A percentile compares a stretch with the other conserved stretches of the same genome.
Evolutionary conservation across 2,113 vertebrate genomes (phyloP).

Genomic region (Lophotis ruficrista): DNA sequence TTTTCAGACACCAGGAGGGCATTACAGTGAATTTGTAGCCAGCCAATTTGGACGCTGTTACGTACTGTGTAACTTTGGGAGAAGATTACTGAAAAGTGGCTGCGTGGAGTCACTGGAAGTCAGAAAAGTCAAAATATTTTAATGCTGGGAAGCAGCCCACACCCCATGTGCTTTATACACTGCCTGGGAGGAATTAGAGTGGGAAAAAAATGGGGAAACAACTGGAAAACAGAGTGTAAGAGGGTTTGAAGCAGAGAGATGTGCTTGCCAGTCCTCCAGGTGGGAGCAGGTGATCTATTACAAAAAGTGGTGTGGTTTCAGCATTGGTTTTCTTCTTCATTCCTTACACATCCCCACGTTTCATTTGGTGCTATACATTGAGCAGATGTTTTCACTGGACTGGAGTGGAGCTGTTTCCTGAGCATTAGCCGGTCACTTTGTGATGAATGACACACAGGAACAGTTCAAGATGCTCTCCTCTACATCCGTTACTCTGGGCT

Average conservation of each 20-base stretch:
- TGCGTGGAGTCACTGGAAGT: background rate
- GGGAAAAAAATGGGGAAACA: background rate
- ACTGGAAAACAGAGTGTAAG: background rate
- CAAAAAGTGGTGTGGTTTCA: background rate
- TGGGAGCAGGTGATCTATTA: background rate
- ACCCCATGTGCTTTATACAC: rapidly evolving
- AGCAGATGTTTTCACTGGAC: background rate
- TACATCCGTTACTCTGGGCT: rapidly evolving
- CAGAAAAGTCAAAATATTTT: background rate
- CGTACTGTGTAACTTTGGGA: background rate
- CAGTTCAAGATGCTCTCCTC: background rate
- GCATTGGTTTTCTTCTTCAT: background rate
- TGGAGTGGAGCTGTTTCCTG: background rate
- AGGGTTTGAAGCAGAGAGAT: background rate
- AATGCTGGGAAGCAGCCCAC: background rate
- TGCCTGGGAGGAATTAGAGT: background rate
- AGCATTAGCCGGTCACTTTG: rapidly evolving
- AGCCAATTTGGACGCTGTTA: background rate
- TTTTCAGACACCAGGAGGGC: background rate
- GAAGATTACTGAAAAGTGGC: background rate
- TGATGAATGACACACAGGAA: rapidly evolving
- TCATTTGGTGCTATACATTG: background rate
- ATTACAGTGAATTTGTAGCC: background rate
- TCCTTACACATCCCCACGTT: background rate
- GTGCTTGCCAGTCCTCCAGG: background rate